phyloP scores from a whole-genome alignment of 1,140 invertebrate genomes.

The Drosophila pectinifera region DNA sequence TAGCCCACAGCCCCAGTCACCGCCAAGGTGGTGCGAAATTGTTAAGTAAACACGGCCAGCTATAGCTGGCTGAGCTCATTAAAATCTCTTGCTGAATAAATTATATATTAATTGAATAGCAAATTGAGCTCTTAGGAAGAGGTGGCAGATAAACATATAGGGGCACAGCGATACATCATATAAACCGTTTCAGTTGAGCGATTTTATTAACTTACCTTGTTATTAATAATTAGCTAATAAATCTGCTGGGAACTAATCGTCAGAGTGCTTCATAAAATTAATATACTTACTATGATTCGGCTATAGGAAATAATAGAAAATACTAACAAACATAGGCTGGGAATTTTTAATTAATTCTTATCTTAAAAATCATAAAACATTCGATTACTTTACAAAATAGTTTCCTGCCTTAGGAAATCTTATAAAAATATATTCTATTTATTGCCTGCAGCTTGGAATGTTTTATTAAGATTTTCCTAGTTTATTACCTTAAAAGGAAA shows the following conservation, averaged over 20 bases:
- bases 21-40: constrained; percentile 16
- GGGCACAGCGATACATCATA: constrained; percentile 7
- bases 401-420: neutral
- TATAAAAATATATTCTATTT: neutral
- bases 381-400: neutral
- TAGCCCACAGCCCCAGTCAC: neutral
- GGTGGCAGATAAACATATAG: constrained; percentile 19
- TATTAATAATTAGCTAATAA: constrained; percentile 6
- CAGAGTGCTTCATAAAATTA: too few relatives aligned
- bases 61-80: constrained; percentile 16
- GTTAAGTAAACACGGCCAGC: constrained; percentile 8
- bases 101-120: constrained; percentile 31
- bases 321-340: neutral
- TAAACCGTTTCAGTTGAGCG: constrained; percentile 3
- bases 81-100: constrained; percentile 17
- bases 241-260: too few relatives aligned
- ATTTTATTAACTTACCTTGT: constrained; percentile 7
- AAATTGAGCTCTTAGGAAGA: constrained; percentile 21
- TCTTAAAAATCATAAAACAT: neutral
- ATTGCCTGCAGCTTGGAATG: too few relatives aligned
- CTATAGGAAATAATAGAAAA: too few relatives aligned
- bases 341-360: neutral
- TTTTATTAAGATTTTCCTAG: constrained; percentile 5
- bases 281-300: too few relatives aligned
- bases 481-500: constrained; percentile 2